These are phyloP conservation scores for Diprion similis DNA, from an alignment of 1,140 invertebrate genomes.

Conservation along the genomic window DNA sequence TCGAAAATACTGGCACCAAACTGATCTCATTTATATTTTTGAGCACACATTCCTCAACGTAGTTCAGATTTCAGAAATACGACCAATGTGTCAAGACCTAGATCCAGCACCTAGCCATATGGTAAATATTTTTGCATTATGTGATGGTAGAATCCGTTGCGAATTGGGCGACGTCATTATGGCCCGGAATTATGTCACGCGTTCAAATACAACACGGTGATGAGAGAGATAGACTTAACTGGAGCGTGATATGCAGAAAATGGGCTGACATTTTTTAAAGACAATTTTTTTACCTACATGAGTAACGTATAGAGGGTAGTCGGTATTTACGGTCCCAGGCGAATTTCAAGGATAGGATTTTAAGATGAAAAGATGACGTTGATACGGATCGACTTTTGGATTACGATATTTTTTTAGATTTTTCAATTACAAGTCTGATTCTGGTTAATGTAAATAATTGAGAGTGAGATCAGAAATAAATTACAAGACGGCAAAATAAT, in stretches of 20 bases:
- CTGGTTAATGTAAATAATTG: too few relatives aligned
- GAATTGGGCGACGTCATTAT: not conserved
- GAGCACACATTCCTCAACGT: not conserved
- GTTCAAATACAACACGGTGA: not conserved
- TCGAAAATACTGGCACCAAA: not conserved
- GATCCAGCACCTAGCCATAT: not conserved
- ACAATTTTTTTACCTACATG: too few relatives aligned
- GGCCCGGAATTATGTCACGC: not conserved
- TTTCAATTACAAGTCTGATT: too few relatives aligned
- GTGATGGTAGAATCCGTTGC: not conserved
- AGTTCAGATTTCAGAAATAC: not conserved
- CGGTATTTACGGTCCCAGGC: too few relatives aligned
- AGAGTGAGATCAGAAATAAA: too few relatives aligned
- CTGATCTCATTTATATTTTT: not conserved
- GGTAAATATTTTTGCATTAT: not conserved
- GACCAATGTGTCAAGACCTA: not conserved
- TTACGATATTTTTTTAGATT: too few relatives aligned
- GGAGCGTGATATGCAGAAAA: not conserved
- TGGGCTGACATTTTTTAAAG: too few relatives aligned
- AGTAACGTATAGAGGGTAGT: too few relatives aligned
- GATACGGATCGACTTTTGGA: too few relatives aligned
- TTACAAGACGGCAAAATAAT: too few relatives aligned
- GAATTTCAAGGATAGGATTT: too few relatives aligned
- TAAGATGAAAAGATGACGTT: too few relatives aligned
- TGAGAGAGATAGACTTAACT: not conserved